Evolutionary conservation across 2,797 vertebrate species (phyloP).

Genomic region (Numenius phaeopus): DNA sequence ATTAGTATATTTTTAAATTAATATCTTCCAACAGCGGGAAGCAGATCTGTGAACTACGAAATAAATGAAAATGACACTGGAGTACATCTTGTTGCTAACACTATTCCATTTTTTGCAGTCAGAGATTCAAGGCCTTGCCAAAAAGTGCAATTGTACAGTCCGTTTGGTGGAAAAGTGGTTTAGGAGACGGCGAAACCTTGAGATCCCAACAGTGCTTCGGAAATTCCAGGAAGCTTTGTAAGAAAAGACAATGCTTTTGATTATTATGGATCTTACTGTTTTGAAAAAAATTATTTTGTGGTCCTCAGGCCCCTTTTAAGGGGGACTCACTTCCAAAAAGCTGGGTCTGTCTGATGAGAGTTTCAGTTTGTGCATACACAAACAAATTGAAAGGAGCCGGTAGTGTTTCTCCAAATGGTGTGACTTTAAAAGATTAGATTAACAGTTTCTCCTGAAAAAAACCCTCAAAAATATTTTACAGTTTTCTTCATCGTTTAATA

Average conservation of each 20-base stretch:
- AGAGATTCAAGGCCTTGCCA: slow-evolving; percentile 89
- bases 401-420: not conserved
- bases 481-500: not conserved
- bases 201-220: slow-evolving; percentile 88
- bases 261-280: not conserved
- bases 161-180: slow-evolving; percentile 92
- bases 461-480: not conserved
- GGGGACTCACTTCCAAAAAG: not conserved
- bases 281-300: accelerated
- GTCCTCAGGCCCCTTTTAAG: not conserved
- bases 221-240: slow-evolving; percentile 95
- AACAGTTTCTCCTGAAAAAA: not conserved
- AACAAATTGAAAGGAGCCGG: not conserved
- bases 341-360: not conserved
- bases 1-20: not conserved
- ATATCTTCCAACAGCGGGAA: not conserved
- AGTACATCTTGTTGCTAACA: not conserved
- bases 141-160: slow-evolving; percentile 88
- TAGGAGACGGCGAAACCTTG: slow-evolving; percentile 85
- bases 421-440: not conserved
- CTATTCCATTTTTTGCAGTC: slow-evolving; percentile 74
- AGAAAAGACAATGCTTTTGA: slow-evolving; percentile 10
- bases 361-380: not conserved
- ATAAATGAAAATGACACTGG: not conserved
- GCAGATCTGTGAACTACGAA: not conserved